phyloP scores from a whole-genome alignment of 2,888 invertebrate species.

The Orthonevra nobilis region DNA sequence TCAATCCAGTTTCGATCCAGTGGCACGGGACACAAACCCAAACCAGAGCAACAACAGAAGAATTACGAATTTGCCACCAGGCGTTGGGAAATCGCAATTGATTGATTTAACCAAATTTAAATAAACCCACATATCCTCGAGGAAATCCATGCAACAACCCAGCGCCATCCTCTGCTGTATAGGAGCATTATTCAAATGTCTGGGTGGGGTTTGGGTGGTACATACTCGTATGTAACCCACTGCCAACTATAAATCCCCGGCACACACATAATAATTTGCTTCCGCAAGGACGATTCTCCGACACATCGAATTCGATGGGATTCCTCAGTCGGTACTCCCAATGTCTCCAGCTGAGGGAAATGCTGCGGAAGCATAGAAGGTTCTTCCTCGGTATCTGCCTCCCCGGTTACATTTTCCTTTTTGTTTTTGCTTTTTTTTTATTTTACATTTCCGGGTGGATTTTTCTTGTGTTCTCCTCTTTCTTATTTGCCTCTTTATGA shows the following conservation, averaged over 20 bases:
- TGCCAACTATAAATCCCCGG: conserved; percentile 56
- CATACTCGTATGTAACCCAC: conserved; percentile 6
- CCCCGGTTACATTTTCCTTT: no score
- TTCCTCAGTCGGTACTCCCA: conserved; percentile 6
- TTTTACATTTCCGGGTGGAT: conserved; percentile 32
- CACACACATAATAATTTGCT: conserved; percentile 63
- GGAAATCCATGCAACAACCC: conserved; percentile 29
- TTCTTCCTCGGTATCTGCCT: not conserved
- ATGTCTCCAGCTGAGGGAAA: not conserved
- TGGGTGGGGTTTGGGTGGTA: not conserved
- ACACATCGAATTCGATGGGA: conserved; percentile 44
- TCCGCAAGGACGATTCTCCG: conserved; percentile 35
- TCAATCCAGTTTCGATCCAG: no score
- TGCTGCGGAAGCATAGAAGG: not conserved
- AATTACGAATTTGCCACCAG: conserved; percentile 69
- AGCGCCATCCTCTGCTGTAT: no score
- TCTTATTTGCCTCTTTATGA: conserved; percentile 35
- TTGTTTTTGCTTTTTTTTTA: not conserved
- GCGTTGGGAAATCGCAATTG: conserved; percentile 70
- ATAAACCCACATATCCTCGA: conserved; percentile 63
- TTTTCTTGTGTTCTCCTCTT: conserved; percentile 13
- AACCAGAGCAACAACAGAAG: conserved; percentile 56
- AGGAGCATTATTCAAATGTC: conserved; percentile 22
- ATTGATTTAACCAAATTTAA: conserved; percentile 70
- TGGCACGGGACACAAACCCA: conserved; percentile 15